Evolutionary conservation across 2,888 invertebrate species (phyloP), one percentile per base, ranked within the genome.

Genomic region (Hyppa rectilinea): DNA sequence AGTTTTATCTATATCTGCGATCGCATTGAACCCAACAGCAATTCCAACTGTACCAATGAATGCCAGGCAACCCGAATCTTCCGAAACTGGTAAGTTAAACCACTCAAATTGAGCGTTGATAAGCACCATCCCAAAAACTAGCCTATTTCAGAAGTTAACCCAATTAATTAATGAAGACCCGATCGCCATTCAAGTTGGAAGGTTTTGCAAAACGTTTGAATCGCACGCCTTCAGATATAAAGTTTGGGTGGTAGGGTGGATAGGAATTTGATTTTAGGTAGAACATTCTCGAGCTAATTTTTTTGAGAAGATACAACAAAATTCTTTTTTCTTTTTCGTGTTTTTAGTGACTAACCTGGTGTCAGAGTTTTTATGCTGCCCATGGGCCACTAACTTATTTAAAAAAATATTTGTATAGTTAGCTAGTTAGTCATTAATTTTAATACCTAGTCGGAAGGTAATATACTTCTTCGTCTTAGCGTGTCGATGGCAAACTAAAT

Each of bases 101-200:
- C 77, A 71, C 68, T 74, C 78, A 77, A 83, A 82, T 79, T 82
- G 78, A 79, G 79, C 78, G 66, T 60, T 81, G 78, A 82, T 79
- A 79, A 79, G 82, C 72, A 82, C 67, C 72, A 50, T 67, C 17
- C 61, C 82, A 71, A 82, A 79, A 79, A 82, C 78, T 79, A 82
- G 82, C 67, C 72, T 61, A 64, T 70, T 82, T 31, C 34, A 38
- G 40, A 80, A 69, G 52, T 80, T 70, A 49, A 53, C 38, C 63
- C 83, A 85, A 85, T 84, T 83, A 84, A 84, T 85, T 84, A 84
- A 85, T 80, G 75, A 69, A 56, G 34, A 34, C 59, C 61, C 67
- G 52, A 85, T 85, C 58, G 68, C 68, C 72, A 70, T 77, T 75
- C 26, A 72, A 82, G 66, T 82, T 69, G 34, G 79, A 40, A 72